Conservation (phyloP, 2,113 vertebrate genomes). For the Petrocephalus zakoni region DNA sequence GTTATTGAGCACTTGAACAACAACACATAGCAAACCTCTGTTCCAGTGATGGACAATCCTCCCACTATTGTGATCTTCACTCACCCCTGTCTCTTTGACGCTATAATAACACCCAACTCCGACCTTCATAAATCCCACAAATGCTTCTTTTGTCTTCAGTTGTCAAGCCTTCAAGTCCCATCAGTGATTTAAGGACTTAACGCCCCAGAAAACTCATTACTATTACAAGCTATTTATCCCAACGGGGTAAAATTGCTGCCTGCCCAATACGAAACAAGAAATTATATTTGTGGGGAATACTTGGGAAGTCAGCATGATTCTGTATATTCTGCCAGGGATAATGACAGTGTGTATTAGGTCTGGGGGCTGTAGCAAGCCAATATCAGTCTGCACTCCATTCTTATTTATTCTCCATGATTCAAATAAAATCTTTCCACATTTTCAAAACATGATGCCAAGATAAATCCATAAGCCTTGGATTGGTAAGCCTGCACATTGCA, state of each 20-base stretch:
- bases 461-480: background rate
- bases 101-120: background rate
- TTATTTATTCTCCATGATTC: background rate
- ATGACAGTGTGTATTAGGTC: background rate
- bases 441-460: background rate
- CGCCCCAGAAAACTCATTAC: background rate
- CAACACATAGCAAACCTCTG: background rate
- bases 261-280: background rate
- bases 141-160: background rate
- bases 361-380: background rate
- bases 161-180: background rate
- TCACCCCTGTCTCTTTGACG: background rate
- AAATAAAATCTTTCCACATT: background rate
- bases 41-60: background rate
- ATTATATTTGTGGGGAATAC: background rate
- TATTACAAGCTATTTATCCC: background rate
- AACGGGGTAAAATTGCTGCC: background rate
- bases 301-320: background rate
- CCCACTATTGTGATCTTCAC: background rate
- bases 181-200: background rate
- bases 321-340: background rate
- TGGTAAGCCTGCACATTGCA: background rate
- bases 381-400: background rate
- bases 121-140: background rate
- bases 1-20: background rate